A percentile compares a stretch with the other conserved stretches of the same genome.
phyloP scores from a whole-genome alignment of 2,888 invertebrate genomes.

The Mactromeris polynyma region DNA sequence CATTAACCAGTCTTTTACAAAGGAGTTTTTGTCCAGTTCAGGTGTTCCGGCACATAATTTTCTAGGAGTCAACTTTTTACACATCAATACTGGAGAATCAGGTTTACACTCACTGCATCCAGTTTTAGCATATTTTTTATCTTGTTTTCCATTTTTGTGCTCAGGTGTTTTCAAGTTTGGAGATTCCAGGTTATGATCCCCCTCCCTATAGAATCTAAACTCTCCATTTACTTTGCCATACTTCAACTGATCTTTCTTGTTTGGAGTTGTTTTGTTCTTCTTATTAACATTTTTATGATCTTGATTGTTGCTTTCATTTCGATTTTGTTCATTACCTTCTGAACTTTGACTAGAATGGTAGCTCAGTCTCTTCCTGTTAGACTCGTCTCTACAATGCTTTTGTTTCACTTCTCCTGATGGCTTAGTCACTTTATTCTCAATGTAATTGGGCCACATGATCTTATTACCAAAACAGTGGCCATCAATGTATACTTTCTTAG shows the following conservation, averaged over 20 bases:
- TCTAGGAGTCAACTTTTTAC: slow-evolving; percentile 14
- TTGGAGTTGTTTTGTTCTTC: not conserved
- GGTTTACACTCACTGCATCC: not conserved
- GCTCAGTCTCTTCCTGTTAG: slow-evolving; percentile 12
- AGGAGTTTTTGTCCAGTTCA: slow-evolving; percentile 2
- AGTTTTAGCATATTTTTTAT: not conserved
- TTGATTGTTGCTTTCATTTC: not conserved
- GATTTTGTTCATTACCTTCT: not conserved
- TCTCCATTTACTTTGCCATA: not conserved
- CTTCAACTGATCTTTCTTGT: not conserved
- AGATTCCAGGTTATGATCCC: not conserved
- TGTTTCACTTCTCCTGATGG: slow-evolving; percentile 10
- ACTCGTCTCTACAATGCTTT: not conserved
- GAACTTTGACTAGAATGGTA: slow-evolving; percentile 21
- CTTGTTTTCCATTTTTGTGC: not conserved
- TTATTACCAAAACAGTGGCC: slow-evolving; percentile 39
- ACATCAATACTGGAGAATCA: not conserved
- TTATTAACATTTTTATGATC: not conserved
- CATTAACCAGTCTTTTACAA: slow-evolving; percentile 23
- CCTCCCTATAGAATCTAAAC: slow-evolving; percentile 7
- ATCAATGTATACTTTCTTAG: slow-evolving; percentile 39
- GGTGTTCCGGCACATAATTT: not conserved
- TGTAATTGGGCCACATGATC: slow-evolving; percentile 33
- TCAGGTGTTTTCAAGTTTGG: not conserved
- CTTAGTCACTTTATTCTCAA: slow-evolving; percentile 2